Conservation (phyloP, 1,140 invertebrate genomes). For the Apis laboriosa region DNA sequence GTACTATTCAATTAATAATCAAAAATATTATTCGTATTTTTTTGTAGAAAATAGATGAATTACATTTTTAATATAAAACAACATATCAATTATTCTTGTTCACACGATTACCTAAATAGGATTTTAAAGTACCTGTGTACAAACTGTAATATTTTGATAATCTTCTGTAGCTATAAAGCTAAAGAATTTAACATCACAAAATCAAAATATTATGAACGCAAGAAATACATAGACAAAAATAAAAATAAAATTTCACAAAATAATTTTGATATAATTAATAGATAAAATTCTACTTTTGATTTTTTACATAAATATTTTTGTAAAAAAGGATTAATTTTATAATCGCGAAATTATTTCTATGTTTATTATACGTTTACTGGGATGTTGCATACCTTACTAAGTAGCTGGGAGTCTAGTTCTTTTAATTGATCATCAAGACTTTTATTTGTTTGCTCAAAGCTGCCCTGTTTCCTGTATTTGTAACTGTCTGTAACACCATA, state of each 20-base stretch:
- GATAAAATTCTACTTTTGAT: conserved; percentile 4
- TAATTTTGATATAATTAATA: not conserved
- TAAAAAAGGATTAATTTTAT: not conserved
- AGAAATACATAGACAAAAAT: not conserved
- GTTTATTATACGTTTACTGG: conserved; percentile 40
- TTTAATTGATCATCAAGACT: conserved; percentile 91
- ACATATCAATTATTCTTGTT: conserved; percentile 37
- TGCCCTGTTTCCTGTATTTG: conserved; percentile 83
- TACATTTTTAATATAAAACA: not conserved
- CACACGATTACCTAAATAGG: conserved; percentile 39
- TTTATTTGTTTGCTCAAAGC: conserved; percentile 88
- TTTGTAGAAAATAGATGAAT: not conserved
- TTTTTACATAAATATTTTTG: not conserved
- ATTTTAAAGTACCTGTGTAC: conserved; percentile 76
- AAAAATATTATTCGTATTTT: too few species aligned
- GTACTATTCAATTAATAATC: not conserved
- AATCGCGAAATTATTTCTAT: not conserved
- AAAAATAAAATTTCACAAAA: conserved; percentile 10
- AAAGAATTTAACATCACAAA: conserved; percentile 55
- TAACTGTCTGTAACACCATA: conserved; percentile 83
- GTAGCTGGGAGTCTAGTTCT: conserved; percentile 88
- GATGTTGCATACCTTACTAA: conserved; percentile 85
- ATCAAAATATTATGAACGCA: conserved; percentile 35
- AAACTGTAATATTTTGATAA: conserved; percentile 73
- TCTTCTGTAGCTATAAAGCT: conserved; percentile 70